phyloP scores from a whole-genome alignment of 2,888 invertebrate genomes.

The Chesias legatella region DNA sequence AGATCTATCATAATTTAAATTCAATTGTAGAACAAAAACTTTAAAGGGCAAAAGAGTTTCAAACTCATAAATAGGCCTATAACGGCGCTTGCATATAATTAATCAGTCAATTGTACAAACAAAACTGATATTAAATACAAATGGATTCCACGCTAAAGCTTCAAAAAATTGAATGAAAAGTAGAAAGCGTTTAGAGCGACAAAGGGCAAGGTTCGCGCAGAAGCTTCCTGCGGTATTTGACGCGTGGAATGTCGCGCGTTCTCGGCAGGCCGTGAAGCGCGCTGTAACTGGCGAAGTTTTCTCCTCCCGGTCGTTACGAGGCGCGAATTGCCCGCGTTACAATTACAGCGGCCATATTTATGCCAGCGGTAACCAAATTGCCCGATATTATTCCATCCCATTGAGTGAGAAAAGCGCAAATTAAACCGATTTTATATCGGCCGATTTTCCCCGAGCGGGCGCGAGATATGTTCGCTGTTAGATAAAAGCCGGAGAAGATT shows the following conservation, averaged over 20 bases:
- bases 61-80: too few relatives aligned
- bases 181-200: too few relatives aligned
- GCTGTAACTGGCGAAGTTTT: slow-evolving; percentile 73
- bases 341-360: slow-evolving; percentile 80
- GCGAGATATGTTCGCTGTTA: slow-evolving; percentile 76
- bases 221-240: slow-evolving; percentile 14
- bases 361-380: slow-evolving; percentile 80
- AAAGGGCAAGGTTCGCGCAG: slow-evolving; percentile 7
- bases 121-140: too few relatives aligned
- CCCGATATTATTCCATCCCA: slow-evolving; percentile 81
- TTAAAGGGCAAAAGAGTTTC: too few relatives aligned
- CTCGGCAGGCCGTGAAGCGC: slow-evolving; percentile 48
- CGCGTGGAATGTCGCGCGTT: slow-evolving; percentile 32
- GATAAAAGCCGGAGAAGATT: slow-evolving; percentile 77
- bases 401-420: slow-evolving; percentile 81
- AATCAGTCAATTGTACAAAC: too few relatives aligned
- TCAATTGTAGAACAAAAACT: too few relatives aligned
- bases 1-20: too few relatives aligned
- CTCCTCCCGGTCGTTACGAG: slow-evolving; percentile 75
- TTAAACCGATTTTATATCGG: slow-evolving; percentile 81
- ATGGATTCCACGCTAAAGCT: too few relatives aligned
- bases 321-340: slow-evolving; percentile 79
- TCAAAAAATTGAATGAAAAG: too few relatives aligned
- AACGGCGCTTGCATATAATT: too few relatives aligned
- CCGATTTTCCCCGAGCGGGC: slow-evolving; percentile 76